A percentile compares a stretch with the other conserved stretches of the same genome.
phyloP scores from a whole-genome alignment of 1,140 invertebrate species.

The Calephelis virginiensis region DNA sequence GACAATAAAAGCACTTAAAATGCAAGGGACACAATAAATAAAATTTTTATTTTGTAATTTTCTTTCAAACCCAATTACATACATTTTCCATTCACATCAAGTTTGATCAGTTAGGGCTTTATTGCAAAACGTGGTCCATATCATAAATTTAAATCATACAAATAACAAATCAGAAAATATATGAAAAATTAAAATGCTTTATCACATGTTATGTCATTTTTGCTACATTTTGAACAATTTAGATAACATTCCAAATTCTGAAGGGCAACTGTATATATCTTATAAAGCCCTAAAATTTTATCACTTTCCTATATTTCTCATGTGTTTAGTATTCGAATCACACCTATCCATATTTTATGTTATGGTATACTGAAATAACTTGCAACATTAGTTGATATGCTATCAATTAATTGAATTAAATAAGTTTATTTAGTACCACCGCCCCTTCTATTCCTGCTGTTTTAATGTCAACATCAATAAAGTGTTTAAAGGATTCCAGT shows the following conservation, averaged over 20 bases:
- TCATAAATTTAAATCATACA: not conserved
- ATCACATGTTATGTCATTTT: not conserved
- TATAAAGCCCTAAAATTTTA: constrained; percentile 14
- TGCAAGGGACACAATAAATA: no score
- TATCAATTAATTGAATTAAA: no score
- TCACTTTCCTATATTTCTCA: not conserved
- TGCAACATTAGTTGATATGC: no score
- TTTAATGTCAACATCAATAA: no score
- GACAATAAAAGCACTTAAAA: no score
- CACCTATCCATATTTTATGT: constrained; percentile 14
- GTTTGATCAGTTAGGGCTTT: no score
- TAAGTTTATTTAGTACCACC: not conserved
- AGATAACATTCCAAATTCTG: constrained; percentile 24
- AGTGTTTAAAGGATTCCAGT: no score
- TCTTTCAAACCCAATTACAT: no score
- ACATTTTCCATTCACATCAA: no score
- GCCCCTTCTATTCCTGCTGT: no score
- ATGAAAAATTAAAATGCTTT: not conserved
- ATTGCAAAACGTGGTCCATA: not conserved
- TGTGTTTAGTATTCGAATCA: not conserved
- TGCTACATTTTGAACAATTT: not conserved
- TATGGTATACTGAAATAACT: not conserved
- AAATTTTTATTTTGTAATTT: no score
- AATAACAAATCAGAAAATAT: not conserved
- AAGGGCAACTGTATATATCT: constrained; percentile 26